A percentile compares a stretch with the other conserved stretches of the same genome.
Conservation (phyloP, 2,888 invertebrate species). For the Tuberolachnus salignus region DNA sequence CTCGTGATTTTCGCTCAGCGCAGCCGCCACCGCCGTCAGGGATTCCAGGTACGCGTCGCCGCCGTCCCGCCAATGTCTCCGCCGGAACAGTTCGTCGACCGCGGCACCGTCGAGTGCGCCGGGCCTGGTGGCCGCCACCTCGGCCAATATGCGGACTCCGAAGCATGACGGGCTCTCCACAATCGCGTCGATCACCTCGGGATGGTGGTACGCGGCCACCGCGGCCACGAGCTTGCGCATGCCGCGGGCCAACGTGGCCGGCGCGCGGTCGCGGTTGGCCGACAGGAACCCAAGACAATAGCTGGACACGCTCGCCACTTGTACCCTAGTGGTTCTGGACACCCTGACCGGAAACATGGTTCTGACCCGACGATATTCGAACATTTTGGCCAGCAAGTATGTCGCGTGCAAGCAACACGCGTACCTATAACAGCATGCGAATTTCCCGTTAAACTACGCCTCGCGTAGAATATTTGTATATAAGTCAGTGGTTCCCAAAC, state of each 20-base stretch:
- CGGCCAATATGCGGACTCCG: slow-evolving; percentile 10
- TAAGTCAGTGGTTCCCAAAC: too few relatives aligned
- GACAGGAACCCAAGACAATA: slow-evolving; percentile 28
- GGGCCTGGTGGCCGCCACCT: not conserved
- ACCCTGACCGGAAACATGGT: slow-evolving; percentile 33
- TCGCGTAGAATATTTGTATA: too few relatives aligned
- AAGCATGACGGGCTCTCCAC: not conserved
- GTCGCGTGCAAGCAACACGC: slow-evolving; percentile 32
- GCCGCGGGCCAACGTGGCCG: slow-evolving; percentile 1
- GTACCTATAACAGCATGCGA: not conserved
- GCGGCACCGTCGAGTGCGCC: not conserved
- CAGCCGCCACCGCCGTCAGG: not conserved
- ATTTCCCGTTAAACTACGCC: too few relatives aligned
- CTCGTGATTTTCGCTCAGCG: slow-evolving; percentile 4
- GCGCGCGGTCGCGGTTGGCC: not conserved
- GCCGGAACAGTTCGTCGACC: slow-evolving; percentile 8
- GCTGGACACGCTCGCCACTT: not conserved
- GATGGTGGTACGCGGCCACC: not conserved
- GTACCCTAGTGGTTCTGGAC: not conserved
- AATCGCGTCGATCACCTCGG: not conserved
- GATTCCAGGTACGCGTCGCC: not conserved
- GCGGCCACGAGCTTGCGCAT: slow-evolving; percentile 15
- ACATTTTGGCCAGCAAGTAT: slow-evolving; percentile 42
- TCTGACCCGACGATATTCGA: not conserved
- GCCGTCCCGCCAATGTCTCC: not conserved